These are phyloP conservation scores for Genyomyrus donnyi DNA, from an alignment of 2,113 vertebrate species.

Conservation along the genomic window DNA sequence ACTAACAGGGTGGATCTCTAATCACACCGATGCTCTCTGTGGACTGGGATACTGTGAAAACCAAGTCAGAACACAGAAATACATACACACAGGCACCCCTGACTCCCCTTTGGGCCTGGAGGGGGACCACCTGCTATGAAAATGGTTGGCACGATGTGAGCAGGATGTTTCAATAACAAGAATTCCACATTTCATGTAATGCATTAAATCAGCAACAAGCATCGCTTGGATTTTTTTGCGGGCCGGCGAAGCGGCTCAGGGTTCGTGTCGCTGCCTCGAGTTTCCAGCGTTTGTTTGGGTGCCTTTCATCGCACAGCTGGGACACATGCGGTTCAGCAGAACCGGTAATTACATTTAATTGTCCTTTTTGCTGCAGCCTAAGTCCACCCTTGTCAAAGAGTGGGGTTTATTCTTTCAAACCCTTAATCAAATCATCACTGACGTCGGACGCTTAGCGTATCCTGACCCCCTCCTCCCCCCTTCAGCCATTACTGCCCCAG, in stretches of 20 bases:
- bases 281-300: not conserved
- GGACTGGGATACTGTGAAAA: not conserved
- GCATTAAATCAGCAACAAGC: not conserved
- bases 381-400: not conserved
- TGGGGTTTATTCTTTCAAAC: not conserved
- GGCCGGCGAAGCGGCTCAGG: not conserved
- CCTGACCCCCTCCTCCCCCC: too few relatives aligned
- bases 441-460: not conserved
- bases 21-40: not conserved
- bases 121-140: not conserved
- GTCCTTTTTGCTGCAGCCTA: not conserved
- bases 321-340: not conserved
- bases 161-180: not conserved
- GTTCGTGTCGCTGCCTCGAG: not conserved
- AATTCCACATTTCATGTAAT: not conserved
- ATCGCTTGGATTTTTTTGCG: not conserved
- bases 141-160: not conserved
- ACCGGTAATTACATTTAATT: not conserved
- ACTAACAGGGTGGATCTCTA: not conserved
- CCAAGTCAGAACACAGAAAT: not conserved
- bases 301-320: not conserved
- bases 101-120: not conserved
- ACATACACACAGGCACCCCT: not conserved
- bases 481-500: not conserved
- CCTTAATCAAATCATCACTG: slow-evolving; percentile 1